phyloP scores from a whole-genome alignment of 2,797 vertebrate species.

The Neomorphus geoffroyi region DNA sequence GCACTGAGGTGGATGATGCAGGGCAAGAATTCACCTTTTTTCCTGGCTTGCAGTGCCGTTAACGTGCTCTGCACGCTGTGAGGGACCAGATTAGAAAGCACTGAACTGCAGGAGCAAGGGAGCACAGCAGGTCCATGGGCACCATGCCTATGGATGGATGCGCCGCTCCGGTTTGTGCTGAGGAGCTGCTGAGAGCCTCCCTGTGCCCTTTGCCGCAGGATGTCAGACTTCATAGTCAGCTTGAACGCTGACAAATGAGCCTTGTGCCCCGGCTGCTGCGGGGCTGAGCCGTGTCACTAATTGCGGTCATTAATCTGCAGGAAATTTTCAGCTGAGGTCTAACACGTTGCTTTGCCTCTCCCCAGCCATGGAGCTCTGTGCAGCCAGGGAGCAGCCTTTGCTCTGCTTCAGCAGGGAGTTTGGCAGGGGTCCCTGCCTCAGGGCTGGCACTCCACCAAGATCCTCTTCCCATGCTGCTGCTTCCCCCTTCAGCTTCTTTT shows the following conservation, averaged over 20 bases:
- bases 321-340: background rate
- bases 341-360: background rate
- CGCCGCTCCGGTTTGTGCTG: background rate
- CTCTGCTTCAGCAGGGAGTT: background rate
- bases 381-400: background rate
- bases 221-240: background rate
- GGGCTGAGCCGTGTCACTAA: background rate
- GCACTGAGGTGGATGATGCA: rapidly evolving
- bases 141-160: background rate
- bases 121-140: background rate
- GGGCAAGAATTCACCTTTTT: background rate
- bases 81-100: background rate
- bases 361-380: rapidly evolving
- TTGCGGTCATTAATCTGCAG: background rate
- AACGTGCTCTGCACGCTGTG: background rate
- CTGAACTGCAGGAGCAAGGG: background rate
- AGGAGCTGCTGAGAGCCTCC: background rate
- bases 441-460: background rate
- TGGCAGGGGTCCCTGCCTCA: rapidly evolving
- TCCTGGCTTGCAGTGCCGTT: background rate
- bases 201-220: background rate
- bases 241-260: background rate
- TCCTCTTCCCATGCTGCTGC: background rate
- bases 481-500: background rate
- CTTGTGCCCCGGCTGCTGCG: rapidly evolving